Base-by-base conservation (phyloP, 2,888 invertebrate species). In the Scelioninae gen. 2 region DNA sequence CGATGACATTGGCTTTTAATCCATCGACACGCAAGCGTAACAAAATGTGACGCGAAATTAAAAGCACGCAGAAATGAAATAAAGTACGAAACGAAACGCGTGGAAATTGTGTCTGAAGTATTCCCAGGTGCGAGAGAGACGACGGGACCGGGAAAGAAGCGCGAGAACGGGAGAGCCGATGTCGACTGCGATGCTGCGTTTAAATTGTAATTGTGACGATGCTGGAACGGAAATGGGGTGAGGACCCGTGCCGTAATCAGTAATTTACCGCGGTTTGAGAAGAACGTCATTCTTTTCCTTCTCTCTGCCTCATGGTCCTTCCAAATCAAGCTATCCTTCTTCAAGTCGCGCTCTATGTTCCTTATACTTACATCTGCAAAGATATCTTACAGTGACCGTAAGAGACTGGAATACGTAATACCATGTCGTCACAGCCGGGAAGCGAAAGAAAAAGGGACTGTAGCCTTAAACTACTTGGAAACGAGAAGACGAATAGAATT, bases 371-470 rank as follows among this genome's bases (percentile, higher is more conserved):
- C 55, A 53, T 73, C 67, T 57, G 64, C 55, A 70, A 63, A 71
- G 76, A 74, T 73, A 76, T 73, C 68, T 68, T 61, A 69, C 31
- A 65, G 46, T 48, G 67, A 61, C 50, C 22, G 61, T 50, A 48
- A 73, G 52, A 70, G 75, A 70, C 69, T 64, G 65, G 76, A 74
- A 72, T 74, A 74, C 72, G 63, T 69, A 76, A 76, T 73, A 65
- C 46, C 57, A 39, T 60, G 65, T 61, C 70, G 52, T 52, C 28
- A 48, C 35, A 37, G 43, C 61, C 50, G 57, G 63, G 52, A 61
- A 64, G 37, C 58, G 13, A 64, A 64, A 64, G 58, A 52, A 64
- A 64, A n/a, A n/a, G 37, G 43, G 64, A 37, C 37, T 22, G 15
- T 22, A 31, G 52, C 33, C 48, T 61, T 55, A 53, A 48, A 58